Percentiles rank a stretch among this genome's conserved stretches.
Evolutionary conservation across 2,888 invertebrate species (phyloP).

Genomic region (Limnephilus rhombicus): DNA sequence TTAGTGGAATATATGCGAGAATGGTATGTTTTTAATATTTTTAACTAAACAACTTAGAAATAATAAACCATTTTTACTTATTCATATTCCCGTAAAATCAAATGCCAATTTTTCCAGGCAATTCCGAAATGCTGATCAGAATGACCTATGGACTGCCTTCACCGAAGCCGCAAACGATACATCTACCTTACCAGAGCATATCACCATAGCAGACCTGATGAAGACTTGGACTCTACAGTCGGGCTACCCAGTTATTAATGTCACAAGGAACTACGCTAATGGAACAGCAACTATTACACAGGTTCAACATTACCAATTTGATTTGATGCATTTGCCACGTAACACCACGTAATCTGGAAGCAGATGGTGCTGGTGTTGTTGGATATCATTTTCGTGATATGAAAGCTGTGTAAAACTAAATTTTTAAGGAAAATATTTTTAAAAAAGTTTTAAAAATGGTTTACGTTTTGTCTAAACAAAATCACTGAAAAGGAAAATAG

Average conservation of each 20-base stretch:
- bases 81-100: neutral
- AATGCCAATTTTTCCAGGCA: constrained; percentile 72
- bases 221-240: constrained; percentile 85
- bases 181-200: constrained; percentile 70
- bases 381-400: too few species aligned
- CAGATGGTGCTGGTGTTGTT: too few species aligned
- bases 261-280: constrained; percentile 76
- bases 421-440: too few species aligned
- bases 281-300: constrained; percentile 75
- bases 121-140: constrained; percentile 80
- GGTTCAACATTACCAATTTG: constrained; percentile 68
- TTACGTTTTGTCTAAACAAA: too few species aligned
- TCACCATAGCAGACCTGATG: constrained; percentile 80
- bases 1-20: constrained; percentile 76
- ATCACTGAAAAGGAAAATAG: too few species aligned
- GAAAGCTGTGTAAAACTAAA: too few species aligned
- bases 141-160: constrained; percentile 82
- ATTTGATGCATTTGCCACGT: neutral
- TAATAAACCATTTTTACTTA: neutral
- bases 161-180: constrained; percentile 70
- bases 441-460: too few species aligned
- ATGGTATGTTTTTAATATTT: constrained; percentile 72
- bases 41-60: neutral
- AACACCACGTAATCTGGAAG: too few species aligned
- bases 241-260: constrained; percentile 82